Evolutionary conservation across 2,888 invertebrate genomes (phyloP).

Genomic region (Acronicta psi): DNA sequence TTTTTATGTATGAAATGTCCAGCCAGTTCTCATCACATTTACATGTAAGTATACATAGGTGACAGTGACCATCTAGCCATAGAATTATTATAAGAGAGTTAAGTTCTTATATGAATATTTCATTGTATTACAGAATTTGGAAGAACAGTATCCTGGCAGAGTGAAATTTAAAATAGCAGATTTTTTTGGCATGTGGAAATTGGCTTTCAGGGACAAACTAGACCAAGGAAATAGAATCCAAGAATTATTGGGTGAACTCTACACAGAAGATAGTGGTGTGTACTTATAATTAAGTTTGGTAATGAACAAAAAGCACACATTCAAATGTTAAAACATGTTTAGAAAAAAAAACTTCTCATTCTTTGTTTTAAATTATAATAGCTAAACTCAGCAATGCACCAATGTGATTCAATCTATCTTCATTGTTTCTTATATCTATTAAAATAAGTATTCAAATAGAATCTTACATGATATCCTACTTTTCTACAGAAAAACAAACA

Average conservation of each 20-base stretch:
- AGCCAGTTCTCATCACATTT: slow-evolving; percentile 83
- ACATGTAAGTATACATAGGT: slow-evolving; percentile 72
- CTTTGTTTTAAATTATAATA: no score
- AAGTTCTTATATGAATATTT: not conserved
- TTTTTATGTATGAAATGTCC: slow-evolving; percentile 90
- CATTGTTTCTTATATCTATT: no score
- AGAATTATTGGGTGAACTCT: slow-evolving; percentile 86
- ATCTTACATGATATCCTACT: no score
- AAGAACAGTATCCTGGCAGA: slow-evolving; percentile 74
- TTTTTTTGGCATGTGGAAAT: slow-evolving; percentile 89
- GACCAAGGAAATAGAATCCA: slow-evolving; percentile 87
- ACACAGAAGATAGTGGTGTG: slow-evolving; percentile 84
- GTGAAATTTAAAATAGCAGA: slow-evolving; percentile 86
- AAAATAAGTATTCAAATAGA: no score
- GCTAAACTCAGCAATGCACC: no score
- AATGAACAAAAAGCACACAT: no score
- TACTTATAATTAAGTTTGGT: slow-evolving; percentile 1
- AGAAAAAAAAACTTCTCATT: no score
- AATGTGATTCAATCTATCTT: no score
- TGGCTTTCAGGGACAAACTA: slow-evolving; percentile 89
- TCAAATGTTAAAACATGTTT: no score
- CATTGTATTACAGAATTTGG: slow-evolving; percentile 69
- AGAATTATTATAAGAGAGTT: not conserved
- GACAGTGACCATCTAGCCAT: not conserved
- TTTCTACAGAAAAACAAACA: no score